phyloP scores from a whole-genome alignment of 2,113 vertebrate species.

The Tychaedon coryphoeus region DNA sequence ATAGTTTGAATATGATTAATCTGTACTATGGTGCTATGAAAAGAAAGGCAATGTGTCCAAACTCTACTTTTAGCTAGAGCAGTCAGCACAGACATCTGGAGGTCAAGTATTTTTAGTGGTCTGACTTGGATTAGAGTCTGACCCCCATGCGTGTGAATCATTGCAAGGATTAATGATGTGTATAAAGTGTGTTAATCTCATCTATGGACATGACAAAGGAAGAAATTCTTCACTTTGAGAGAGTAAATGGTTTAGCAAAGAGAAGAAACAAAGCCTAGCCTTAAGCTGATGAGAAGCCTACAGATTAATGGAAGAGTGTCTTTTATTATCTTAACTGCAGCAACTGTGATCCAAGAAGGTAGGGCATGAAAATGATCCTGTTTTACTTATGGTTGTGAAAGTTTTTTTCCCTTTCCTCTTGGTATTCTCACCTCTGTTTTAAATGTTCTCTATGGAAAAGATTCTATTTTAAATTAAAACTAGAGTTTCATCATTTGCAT shows the following conservation, averaged over 20 bases:
- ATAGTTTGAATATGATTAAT: neutral
- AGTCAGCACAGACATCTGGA: constrained; percentile 27
- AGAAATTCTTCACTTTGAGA: constrained; percentile 58
- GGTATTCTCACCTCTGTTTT: neutral
- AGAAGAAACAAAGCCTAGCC: constrained; percentile 12
- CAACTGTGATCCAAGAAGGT: neutral
- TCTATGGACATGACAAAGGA: constrained; percentile 40
- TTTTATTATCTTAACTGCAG: neutral
- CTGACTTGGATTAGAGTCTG: constrained; percentile 42
- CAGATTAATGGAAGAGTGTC: neutral
- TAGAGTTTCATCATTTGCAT: neutral
- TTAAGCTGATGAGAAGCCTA: neutral
- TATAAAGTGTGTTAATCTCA: constrained; percentile 37
- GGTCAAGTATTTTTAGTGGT: constrained; percentile 43
- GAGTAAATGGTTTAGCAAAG: constrained; percentile 35
- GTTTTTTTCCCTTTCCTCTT: neutral
- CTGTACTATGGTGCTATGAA: neutral
- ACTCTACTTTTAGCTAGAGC: neutral
- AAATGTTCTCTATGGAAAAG: neutral
- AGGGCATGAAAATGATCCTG: neutral
- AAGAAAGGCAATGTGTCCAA: neutral
- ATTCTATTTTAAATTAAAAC: neutral
- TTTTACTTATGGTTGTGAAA: neutral
- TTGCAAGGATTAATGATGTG: constrained; percentile 35
- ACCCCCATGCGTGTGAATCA: neutral